Base-by-base conservation (phyloP, 2,113 vertebrate genomes). In the Phylloscopus whistleri region DNA sequence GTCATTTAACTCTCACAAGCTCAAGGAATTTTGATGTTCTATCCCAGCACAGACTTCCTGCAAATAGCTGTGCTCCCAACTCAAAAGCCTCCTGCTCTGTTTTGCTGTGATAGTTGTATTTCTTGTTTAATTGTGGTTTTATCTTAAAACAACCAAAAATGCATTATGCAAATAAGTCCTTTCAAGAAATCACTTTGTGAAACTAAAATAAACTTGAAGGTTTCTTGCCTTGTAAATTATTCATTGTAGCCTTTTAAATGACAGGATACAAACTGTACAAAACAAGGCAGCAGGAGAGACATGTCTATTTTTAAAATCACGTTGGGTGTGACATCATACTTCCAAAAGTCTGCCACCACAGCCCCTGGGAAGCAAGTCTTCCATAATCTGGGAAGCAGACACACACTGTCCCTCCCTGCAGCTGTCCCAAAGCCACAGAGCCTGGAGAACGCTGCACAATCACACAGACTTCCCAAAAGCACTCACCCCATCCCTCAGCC, bases 121-220 rank as follows among this genome's bases (percentile, higher is more conserved):
- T 81, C 68, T 48, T 39, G 33, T 63, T 91, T 89, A 91, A 72
- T 89, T 93, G 76, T 77, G 78, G 3, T 74, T 96, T 97, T 96
- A 96, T 97, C 95, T 96, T 94, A 92, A 96, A 96, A 92, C 86
- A 92, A 94, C 93, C 92, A 95, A 95, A 96, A 94, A 86, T 19
- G 44, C 77, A 64, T 77, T 92, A 96, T 94, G 86, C 69, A 97
- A 96, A 96, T 90, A 72, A 75, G 48, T 63, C 19, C 74, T 95
- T 94, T 94, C 84, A 96, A 96, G 69, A 87, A 93, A 81, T 81
- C 67, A 68, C 67, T 96, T 85, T 80, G 70, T 90, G 83, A 93
- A 96, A 90, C 69, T 67, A 89, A 96, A 96, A 94, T 85, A 95
- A 88, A 92, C 86, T 89, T 59, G 84, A 84, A 56, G 60, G 46